phyloP scores from a whole-genome alignment of 1,140 invertebrate genomes.

The Tetramorium simillimum region DNA sequence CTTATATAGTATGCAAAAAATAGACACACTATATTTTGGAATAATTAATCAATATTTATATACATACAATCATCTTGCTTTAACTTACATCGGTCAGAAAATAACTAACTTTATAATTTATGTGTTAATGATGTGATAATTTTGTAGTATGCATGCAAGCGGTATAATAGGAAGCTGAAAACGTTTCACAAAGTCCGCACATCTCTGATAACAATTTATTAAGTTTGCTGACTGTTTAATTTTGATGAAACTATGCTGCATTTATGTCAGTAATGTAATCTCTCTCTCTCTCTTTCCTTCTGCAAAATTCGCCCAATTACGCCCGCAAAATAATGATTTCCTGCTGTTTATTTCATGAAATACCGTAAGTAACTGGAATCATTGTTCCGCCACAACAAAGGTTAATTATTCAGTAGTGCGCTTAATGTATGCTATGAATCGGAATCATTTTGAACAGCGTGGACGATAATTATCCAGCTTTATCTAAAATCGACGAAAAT shows the following conservation, averaged over 20 bases:
- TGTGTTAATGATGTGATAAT: background rate
- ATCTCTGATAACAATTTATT: slow-evolving; percentile 21
- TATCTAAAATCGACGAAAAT: slow-evolving; percentile 30
- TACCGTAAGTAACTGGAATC: slow-evolving; percentile 29
- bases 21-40: background rate
- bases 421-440: slow-evolving; percentile 49
- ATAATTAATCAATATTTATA: slow-evolving; percentile 16
- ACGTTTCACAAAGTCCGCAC: background rate
- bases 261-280: background rate
- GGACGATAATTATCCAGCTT: slow-evolving; percentile 13
- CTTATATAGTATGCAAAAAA: background rate
- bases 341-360: slow-evolving; percentile 34
- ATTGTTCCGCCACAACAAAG: slow-evolving; percentile 40
- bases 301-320: slow-evolving; percentile 14
- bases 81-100: background rate
- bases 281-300: background rate
- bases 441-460: slow-evolving; percentile 19
- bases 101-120: background rate
- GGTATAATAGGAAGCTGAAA: slow-evolving; percentile 2
- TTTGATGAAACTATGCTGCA: slow-evolving; percentile 25
- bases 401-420: slow-evolving; percentile 31
- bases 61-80: background rate
- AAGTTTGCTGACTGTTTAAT: background rate
- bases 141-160: background rate
- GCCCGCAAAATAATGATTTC: slow-evolving; percentile 30